Percentiles rank a stretch among this genome's conserved stretches.
phyloP scores from a whole-genome alignment of 2,113 vertebrate species.

The Cranoglanis bouderius region DNA sequence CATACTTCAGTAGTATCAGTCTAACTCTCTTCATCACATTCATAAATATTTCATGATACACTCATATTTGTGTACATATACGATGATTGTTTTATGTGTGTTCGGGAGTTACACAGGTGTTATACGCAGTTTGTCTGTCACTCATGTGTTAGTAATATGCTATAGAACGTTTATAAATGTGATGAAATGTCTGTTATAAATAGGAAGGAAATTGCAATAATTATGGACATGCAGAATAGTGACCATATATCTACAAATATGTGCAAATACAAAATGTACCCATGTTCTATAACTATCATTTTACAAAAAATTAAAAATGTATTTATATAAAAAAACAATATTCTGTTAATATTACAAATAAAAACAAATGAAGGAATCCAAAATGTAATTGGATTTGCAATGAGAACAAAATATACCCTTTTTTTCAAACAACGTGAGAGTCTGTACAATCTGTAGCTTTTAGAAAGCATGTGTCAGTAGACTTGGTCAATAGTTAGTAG shows the following conservation, averaged over 20 bases:
- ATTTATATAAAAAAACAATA: background rate
- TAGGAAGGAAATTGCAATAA: background rate
- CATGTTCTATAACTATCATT: background rate
- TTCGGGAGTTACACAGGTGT: background rate
- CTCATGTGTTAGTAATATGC: conserved; percentile 5
- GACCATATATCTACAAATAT: background rate
- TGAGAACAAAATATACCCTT: background rate
- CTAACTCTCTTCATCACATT: conserved; percentile 14
- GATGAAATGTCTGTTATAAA: too few relatives aligned
- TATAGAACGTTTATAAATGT: background rate
- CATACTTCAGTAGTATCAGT: background rate
- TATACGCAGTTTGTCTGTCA: background rate
- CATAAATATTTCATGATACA: conserved; percentile 28
- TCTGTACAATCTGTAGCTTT: background rate
- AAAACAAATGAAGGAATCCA: background rate
- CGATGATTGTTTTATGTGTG: conserved; percentile 6
- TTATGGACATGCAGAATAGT: background rate
- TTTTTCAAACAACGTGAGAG: background rate
- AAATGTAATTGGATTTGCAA: background rate
- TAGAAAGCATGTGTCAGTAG: background rate
- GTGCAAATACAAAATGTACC: background rate
- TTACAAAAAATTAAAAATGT: background rate
- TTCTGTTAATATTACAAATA: background rate
- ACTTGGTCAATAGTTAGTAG: background rate
- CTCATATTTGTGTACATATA: conserved; percentile 11